phyloP scores from a whole-genome alignment of 2,797 vertebrate species.

The Neopelma chrysocephalum region DNA sequence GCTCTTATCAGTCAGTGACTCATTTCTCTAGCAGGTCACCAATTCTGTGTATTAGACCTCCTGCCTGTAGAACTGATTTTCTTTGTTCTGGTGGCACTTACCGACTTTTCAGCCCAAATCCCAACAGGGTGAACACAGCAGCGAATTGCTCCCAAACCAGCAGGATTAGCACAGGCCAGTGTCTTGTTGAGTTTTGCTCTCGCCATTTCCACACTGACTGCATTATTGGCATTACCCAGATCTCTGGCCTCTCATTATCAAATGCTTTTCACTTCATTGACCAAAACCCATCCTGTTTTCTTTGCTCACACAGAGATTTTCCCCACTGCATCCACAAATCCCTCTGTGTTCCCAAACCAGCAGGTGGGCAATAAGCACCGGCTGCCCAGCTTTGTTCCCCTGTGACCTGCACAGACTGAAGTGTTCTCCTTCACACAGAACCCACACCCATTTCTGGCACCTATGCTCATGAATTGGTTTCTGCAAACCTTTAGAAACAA shows the following conservation, averaged over 20 bases:
- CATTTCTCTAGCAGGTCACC: not conserved
- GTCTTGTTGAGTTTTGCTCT: not conserved
- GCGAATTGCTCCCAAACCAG: not conserved
- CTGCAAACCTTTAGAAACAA: not conserved
- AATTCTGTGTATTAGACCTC: not conserved
- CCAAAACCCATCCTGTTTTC: not conserved
- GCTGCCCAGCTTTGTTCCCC: not conserved
- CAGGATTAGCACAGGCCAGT: not conserved
- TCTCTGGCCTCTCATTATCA: not conserved
- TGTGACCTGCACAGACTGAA: not conserved
- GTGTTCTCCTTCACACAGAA: not conserved
- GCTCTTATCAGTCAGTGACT: not conserved
- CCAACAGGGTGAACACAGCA: not conserved
- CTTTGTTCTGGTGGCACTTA: not conserved
- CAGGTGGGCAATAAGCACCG: not conserved
- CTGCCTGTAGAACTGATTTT: not conserved
- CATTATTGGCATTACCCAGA: not conserved
- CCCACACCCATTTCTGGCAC: not conserved
- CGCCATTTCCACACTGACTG: not conserved
- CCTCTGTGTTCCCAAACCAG: not conserved
- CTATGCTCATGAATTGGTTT: not conserved
- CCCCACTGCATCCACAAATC: not conserved
- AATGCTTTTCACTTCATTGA: not conserved
- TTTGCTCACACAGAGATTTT: not conserved
- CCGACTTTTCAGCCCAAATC: not conserved